Percentiles rank a stretch among this genome's conserved stretches.
phyloP scores from a whole-genome alignment of 2,888 invertebrate species.

The Latrodectus hesperus region DNA sequence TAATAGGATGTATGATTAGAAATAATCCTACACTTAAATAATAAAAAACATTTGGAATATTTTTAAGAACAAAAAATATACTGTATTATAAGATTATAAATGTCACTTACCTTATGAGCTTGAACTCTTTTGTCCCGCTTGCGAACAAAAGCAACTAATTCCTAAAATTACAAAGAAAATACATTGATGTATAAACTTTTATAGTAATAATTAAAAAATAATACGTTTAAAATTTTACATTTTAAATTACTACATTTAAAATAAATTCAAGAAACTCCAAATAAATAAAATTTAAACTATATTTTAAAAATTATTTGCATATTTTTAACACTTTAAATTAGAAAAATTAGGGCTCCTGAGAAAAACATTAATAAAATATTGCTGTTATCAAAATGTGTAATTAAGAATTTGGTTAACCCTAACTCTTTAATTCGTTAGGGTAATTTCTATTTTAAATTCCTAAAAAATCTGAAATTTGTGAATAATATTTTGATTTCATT shows the following conservation, averaged over 20 bases:
- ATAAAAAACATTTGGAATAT: too few species aligned
- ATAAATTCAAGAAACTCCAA: not conserved
- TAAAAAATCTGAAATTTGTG: too few species aligned
- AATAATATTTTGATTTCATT: too few species aligned
- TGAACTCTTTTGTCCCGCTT: conserved; percentile 93
- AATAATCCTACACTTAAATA: too few species aligned
- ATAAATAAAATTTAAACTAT: not conserved
- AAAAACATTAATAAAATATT: not conserved
- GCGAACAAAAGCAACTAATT: conserved; percentile 92
- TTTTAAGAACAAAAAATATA: too few species aligned
- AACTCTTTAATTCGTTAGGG: too few species aligned
- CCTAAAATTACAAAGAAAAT: conserved; percentile 72
- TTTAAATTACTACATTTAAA: not conserved
- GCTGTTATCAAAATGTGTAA: too few species aligned
- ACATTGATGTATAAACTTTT: conserved; percentile 65
- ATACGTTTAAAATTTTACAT: not conserved
- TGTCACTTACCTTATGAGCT: conserved; percentile 75
- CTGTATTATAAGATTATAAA: too few species aligned
- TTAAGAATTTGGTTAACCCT: too few species aligned
- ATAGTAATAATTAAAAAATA: conserved; percentile 41
- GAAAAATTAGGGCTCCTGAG: not conserved
- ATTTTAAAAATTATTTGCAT: not conserved
- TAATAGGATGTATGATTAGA: too few species aligned
- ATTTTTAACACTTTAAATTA: not conserved
- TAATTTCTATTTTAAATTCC: too few species aligned